phyloP scores from a whole-genome alignment of 2,797 vertebrate genomes.

The Falco naumanni region DNA sequence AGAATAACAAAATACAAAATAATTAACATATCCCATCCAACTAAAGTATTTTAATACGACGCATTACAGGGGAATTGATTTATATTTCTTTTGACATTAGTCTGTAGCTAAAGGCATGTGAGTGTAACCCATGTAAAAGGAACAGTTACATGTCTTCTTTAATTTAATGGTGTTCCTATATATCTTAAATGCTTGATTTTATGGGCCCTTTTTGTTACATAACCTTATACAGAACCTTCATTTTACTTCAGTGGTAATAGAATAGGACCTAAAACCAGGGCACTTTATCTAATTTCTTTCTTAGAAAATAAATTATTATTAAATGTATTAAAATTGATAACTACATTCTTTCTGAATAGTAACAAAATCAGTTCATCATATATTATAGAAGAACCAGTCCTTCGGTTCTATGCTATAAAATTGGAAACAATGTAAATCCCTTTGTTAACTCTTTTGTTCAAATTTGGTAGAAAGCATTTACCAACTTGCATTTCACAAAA shows the following conservation, averaged over 20 bases:
- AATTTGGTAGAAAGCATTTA: neutral
- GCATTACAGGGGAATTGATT: neutral
- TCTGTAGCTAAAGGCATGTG: slow-evolving; percentile 1
- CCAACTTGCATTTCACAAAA: neutral
- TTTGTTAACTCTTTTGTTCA: neutral
- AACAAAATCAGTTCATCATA: neutral
- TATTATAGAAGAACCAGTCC: neutral
- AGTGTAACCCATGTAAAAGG: neutral
- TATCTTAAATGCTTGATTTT: slow-evolving; percentile 14
- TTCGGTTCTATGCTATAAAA: neutral
- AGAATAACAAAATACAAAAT: neutral
- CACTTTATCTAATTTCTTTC: neutral
- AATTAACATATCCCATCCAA: neutral
- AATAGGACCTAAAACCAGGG: neutral
- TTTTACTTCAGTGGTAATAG: neutral
- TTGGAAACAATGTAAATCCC: neutral
- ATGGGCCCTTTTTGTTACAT: neutral
- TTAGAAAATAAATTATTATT: neutral
- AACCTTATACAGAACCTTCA: neutral
- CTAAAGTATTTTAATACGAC: neutral
- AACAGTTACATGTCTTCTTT: neutral
- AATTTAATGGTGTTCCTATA: neutral
- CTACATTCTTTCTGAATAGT: neutral
- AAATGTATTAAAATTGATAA: neutral
- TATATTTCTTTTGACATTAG: slow-evolving; percentile 7